Percentiles rank a stretch among this genome's conserved stretches.
Evolutionary conservation across 2,113 vertebrate species (phyloP).

Genomic region (Emydocephalus ijimae): DNA sequence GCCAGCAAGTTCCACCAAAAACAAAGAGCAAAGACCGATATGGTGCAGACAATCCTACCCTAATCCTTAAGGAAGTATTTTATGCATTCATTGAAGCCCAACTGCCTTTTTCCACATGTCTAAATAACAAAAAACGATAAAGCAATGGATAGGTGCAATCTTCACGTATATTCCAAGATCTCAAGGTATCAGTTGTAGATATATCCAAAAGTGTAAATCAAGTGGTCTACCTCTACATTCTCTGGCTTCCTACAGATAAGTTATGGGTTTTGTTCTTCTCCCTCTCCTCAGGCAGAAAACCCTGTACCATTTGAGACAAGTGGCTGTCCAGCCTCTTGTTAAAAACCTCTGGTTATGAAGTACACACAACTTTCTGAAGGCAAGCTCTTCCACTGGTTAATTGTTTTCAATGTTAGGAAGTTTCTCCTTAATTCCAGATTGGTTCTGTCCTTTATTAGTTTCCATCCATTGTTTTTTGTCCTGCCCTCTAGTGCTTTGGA

Average conservation of each 20-base stretch:
- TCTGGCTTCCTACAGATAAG: background rate
- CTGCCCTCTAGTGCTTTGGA: background rate
- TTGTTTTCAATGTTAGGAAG: background rate
- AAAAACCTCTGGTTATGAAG: background rate
- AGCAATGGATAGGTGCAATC: background rate
- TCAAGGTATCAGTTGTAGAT: background rate
- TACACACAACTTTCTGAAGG: background rate
- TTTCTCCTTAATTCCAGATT: background rate
- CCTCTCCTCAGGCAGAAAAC: no score
- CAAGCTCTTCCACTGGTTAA: background rate
- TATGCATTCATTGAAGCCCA: background rate
- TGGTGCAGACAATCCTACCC: background rate
- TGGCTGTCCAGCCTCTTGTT: no score
- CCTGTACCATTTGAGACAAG: no score
- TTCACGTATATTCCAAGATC: background rate
- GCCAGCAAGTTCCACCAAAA: background rate
- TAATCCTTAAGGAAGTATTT: background rate
- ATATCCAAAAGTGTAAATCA: background rate
- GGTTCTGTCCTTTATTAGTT: background rate
- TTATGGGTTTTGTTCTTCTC: background rate
- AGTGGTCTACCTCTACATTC: background rate
- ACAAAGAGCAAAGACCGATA: background rate
- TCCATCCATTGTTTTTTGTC: background rate
- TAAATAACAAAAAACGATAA: background rate
- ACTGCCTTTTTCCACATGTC: background rate